Base-by-base conservation (phyloP, 2,113 vertebrate genomes). In the Cercopithecus mona region DNA sequence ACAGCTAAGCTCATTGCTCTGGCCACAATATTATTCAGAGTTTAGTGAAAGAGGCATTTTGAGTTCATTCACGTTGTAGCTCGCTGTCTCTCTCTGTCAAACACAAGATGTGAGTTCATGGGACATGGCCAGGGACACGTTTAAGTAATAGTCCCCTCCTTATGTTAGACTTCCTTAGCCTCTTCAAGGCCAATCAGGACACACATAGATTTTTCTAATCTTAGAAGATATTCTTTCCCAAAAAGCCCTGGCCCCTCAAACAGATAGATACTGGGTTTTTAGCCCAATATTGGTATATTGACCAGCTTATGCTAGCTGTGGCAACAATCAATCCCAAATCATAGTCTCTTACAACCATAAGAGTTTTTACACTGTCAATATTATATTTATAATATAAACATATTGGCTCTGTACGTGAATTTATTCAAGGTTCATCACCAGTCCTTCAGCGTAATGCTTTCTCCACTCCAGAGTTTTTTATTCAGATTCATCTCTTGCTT, bases 401-500 rank as follows among this genome's bases (percentile, higher is more conserved):
- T n/a, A 55, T 78, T 43, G 43, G 75, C 22, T 85, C 40, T 85
- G 13, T 25, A 45, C 11, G 8, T 81, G 90, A 90, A 73, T 95
- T 32, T 66, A 87, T 68, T 64, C 55, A 90, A 27, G 64, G 52
- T 94, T 92, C 61, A 40, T 66, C 76, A 27, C 79, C 72, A 35
- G 17, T n/a, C 52, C 75, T 89, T 50, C 87, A 73, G 43, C 23
- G 7, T 32, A 66, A 85, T 87, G 32, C 27, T 43, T 40, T 89
- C 79, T 94, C 82, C 80, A 83, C 75, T 84, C 70, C 76, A 38
- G 89, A 80, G 40, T 93, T 93, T 89, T 97, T 96, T 89, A 89
- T 97, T 95, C 94, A 95, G 52, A 59, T n/a, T 89, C 40, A 12
- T 75, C 55, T 96, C 68, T 94, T 61, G 68, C 93, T 86, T 45